Evolutionary conservation across 2,888 invertebrate species (phyloP).

Genomic region (Acleris holmiana): DNA sequence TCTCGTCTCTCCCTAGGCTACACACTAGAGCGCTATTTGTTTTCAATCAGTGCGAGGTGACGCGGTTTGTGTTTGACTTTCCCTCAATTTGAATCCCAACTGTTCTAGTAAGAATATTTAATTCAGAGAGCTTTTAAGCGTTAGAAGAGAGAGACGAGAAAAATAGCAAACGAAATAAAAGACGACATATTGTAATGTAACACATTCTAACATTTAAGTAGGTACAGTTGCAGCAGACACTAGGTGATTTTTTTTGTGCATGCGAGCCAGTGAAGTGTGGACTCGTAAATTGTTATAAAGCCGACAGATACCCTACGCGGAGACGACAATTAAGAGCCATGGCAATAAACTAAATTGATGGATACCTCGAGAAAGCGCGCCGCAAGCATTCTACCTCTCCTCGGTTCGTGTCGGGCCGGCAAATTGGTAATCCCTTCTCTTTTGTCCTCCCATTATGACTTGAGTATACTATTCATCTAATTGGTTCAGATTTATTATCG

Average conservation of each 20-base stretch:
- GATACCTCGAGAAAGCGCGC: conserved; percentile 32
- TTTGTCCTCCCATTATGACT: conserved; percentile 29
- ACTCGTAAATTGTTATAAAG: conserved; percentile 26
- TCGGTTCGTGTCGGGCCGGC: conserved; percentile 17
- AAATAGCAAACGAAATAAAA: conserved; percentile 62
- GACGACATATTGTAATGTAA: conserved; percentile 43
- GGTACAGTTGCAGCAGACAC: conserved; percentile 57
- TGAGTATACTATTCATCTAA: conserved; percentile 15
- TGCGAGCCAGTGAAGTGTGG: conserved; percentile 47
- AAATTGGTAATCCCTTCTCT: conserved; percentile 23
- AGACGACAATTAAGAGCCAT: conserved; percentile 37
- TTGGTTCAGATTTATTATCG: conserved; percentile 19
- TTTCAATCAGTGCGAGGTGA: conserved; percentile 44
- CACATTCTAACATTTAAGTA: conserved; percentile 58
- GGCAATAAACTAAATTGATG: conserved; percentile 34
- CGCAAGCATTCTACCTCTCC: conserved; percentile 22
- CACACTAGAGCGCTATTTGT: conserved; percentile 45
- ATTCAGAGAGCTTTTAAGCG: conserved; percentile 29
- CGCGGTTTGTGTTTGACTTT: conserved; percentile 41
- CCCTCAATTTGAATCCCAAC: conserved; percentile 42
- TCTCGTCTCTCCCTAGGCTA: conserved; percentile 67
- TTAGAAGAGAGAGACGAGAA: conserved; percentile 61
- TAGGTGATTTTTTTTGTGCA: conserved; percentile 54
- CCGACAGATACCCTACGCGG: conserved; percentile 30
- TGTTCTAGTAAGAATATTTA: conserved; percentile 36